Evolutionary conservation across 2,797 vertebrate species (phyloP), one percentile per base, ranked within the genome.

Genomic region (Anas bernieri): DNA sequence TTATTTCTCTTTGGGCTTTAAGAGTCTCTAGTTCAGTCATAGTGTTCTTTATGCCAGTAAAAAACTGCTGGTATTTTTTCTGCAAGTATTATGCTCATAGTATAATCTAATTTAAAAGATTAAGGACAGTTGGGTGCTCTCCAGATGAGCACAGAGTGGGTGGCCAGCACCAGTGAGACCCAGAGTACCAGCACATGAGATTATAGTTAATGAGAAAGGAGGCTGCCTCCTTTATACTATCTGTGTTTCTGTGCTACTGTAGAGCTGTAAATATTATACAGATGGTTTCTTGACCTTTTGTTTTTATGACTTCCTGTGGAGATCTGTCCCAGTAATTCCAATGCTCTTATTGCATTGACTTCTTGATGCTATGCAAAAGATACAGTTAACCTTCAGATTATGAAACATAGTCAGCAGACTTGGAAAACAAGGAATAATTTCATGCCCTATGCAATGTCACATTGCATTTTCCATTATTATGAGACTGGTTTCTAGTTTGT

Each of bases 11-110:
- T n/a, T 26, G 26, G 31, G 46, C 9, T 69, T 69, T 45, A 62
- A 69, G 35, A 76, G 28, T 26, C 58, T 62, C 18, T 16, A 11
- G 13, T 73, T 73, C 0, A 0, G 14, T 48, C 45, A 21, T 41
- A 21, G 17, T 55, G 45, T 46, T 87, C 17, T 55, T 55, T 16
- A 45, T 11, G 26, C 39, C 22, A 20, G 41, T 21, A 54, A 87
- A 66, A 3, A 1, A n/a, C 18, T 21, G 52, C 45, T 43, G 20
- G 6, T 13, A 4, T 2, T 25, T 46, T 28, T 66, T 61, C 22
- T 59, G 43, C 58, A 68, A n/a, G 39, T 31, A 5, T 26, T 22
- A 5, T 2, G 7, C 7, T 37, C 54, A 26, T 20, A 67, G 4
- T 17, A 14, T 18, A 52, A 70, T 28, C 55, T 45, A 45, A 10